These are phyloP conservation scores for Ischnura elegans DNA, from an alignment of 2,888 invertebrate genomes.

Conservation along the genomic window DNA sequence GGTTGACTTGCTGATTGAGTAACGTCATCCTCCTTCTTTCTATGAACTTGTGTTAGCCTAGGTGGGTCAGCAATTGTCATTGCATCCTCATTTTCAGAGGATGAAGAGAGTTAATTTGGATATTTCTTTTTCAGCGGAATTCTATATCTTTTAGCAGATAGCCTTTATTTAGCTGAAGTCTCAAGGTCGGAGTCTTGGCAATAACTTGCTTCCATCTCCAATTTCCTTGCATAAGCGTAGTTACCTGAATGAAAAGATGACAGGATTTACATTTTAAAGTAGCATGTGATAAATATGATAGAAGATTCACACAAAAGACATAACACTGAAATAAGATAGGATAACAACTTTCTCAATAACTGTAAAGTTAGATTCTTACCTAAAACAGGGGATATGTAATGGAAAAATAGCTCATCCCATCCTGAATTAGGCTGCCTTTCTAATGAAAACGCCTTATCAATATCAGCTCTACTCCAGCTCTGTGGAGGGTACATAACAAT, in stretches of 20 bases:
- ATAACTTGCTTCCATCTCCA: not conserved
- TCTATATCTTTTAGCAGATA: not conserved
- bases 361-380: not conserved
- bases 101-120: not conserved
- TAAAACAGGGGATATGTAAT: not conserved
- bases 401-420: not conserved
- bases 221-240: not conserved
- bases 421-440: not conserved
- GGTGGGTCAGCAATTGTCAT: not conserved
- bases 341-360: not conserved
- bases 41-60: not conserved
- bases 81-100: not conserved
- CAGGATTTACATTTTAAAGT: not conserved
- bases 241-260: not conserved
- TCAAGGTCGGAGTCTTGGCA: not conserved
- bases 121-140: not conserved
- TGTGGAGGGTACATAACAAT: not conserved
- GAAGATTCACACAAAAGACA: not conserved
- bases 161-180: not conserved
- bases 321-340: not conserved
- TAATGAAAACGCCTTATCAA: not conserved
- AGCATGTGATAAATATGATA: not conserved
- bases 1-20: no score
- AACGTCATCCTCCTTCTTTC: not conserved
- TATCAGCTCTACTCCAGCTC: no score